These are phyloP conservation scores for Amazonetta brasiliensis DNA, from an alignment of 2,797 vertebrate genomes.

Conservation along the genomic window DNA sequence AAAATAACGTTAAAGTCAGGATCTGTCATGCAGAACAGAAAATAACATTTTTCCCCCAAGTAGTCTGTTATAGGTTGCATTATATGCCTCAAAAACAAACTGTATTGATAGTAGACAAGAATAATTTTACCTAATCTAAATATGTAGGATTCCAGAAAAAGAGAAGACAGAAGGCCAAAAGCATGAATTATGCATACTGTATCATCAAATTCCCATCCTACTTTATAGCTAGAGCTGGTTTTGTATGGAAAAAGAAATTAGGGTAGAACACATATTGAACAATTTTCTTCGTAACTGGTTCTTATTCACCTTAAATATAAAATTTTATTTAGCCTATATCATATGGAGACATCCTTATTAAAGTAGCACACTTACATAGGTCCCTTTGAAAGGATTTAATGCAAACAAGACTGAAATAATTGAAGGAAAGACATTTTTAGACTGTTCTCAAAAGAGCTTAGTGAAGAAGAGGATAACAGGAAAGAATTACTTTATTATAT, in stretches of 20 bases:
- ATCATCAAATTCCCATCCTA: slow-evolving; percentile 86
- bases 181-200: slow-evolving; percentile 95
- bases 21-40: background rate
- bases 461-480: slow-evolving; percentile 87
- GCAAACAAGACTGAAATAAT: slow-evolving; percentile 95
- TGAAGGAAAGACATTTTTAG: slow-evolving; percentile 88
- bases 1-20: background rate
- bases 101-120: slow-evolving; percentile 85
- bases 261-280: slow-evolving; percentile 89
- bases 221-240: slow-evolving; percentile 78
- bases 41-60: background rate
- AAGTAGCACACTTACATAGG: slow-evolving; percentile 82
- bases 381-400: slow-evolving; percentile 85
- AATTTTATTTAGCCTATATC: slow-evolving; percentile 92
- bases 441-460: slow-evolving; percentile 86
- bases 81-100: slow-evolving; percentile 73
- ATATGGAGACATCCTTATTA: slow-evolving; percentile 85
- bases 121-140: slow-evolving; percentile 91
- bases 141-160: slow-evolving; percentile 83
- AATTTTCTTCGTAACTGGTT: slow-evolving; percentile 93
- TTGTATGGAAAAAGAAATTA: slow-evolving; percentile 89
- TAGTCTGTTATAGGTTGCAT: background rate
- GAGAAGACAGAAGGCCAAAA: slow-evolving; percentile 79
- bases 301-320: slow-evolving; percentile 91
- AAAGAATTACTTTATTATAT: slow-evolving; percentile 94